Evolutionary conservation across 2,797 vertebrate species (phyloP), one percentile per base, ranked within the genome.

Genomic region (Cheirogaleus major): DNA sequence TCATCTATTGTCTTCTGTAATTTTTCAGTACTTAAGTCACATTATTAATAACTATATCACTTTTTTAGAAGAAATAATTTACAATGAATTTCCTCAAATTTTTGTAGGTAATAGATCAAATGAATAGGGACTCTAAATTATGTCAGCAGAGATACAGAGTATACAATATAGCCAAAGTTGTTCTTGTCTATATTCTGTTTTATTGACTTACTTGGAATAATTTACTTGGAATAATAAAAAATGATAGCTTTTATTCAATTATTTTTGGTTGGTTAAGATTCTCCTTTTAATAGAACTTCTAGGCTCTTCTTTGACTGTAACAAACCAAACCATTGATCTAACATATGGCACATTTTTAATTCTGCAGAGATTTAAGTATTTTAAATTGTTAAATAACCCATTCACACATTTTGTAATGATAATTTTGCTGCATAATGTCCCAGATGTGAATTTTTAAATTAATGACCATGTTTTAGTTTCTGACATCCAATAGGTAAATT

Each of bases 31-130:
- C 55, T 97, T 95, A 97, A 95, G 81, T 97, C 83, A 92, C 14
- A 3, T 87, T 82, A 57, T 57, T 57, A 57, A 57, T 57, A 94
- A 79, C 52, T 84, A 1, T 96, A 75, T 95, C 5, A 7, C 61
- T 80, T 89, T 93, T 97, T 81, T 69, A 93, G 61, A 95, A 95
- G 61, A 97, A 96, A 93, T 95, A 96, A 97, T 97, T 96, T 96
- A 76, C 32, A 92, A 7, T 92, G 67, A 96, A 85, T 91, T 90
- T 75, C n/a, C 35, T 95, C 38, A 30, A 3, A 13, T 75, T 89
- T 79, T 91, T 69, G 61, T 95, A 85, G 32, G 12, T 95, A 73
- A 69, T 90, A 96, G 75, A 43, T 93, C 65, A 96, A 75, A 65
- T 89, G 70, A 82, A 78, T 86, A 55, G 23, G 6, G 18, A 69